Base-by-base conservation (phyloP, 1,140 invertebrate genomes). In the Eciton burchellii region DNA sequence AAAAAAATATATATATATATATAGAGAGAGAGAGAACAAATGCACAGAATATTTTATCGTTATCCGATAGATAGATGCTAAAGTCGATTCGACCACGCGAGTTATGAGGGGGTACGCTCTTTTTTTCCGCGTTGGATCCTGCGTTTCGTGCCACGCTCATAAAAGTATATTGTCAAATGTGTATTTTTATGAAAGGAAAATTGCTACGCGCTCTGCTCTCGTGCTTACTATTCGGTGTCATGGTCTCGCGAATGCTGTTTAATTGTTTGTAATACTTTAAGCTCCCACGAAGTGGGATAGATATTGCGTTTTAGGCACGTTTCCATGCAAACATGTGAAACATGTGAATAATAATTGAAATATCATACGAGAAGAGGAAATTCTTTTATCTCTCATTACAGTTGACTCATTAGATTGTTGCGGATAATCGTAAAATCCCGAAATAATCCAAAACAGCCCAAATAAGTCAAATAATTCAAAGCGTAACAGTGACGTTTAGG, bases 51-150 rank as follows among this genome's bases (percentile, higher is more conserved):
- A 54, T 68, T 77, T 77, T 70, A 79, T 79, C 63, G 74, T 79
- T 79, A 79, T 79, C 24, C 74, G 74, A 79, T 79, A 79, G 49
- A 79, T 79, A 79, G 49, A 79, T 70, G n/a, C 29, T 62, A 79
- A 70, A 79, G 63, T 70, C 74, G 74, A 70, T 57, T 70, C 52
- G 43, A 79, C 63, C 62, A 45, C 19, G 35, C 74, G 63, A 70
- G 65, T 79, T 57, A 79, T 70, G 74, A 49, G 12, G n/a, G n/a
- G n/a, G n/a, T n/a, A 0, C 12, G 19, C n/a, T 12, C 41, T 68
- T 77, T 77, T 68, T 68, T 45, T 68, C n/a, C 35, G 49, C 16
- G 47, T 47, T n/a, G 49, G 66, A 65, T 14, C 12, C 62, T 21
- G 70, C 70, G 56, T 79, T 79, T 21, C 56, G 12, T 76, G 59